Percentiles rank a stretch among this genome's conserved stretches.
These are phyloP conservation scores for Galeopsomyia nigrocyanea DNA, from an alignment of 2,888 invertebrate genomes.

Conservation along the genomic window DNA sequence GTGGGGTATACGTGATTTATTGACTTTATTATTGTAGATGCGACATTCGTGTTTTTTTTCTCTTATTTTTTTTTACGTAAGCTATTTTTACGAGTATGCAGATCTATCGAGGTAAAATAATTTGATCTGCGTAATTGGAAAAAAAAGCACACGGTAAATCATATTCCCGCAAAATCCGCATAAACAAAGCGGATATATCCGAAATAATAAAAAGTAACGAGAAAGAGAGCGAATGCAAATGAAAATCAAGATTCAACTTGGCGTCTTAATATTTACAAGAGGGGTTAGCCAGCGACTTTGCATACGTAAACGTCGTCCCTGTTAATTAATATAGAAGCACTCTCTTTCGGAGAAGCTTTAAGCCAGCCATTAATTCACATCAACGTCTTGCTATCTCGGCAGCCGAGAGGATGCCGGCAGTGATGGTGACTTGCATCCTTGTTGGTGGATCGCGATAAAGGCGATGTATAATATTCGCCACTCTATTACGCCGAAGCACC, in stretches of 20 bases:
- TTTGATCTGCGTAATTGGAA: not conserved
- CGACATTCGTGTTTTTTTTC: no score
- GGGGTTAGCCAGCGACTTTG: constrained; percentile 34
- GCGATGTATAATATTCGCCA: constrained; percentile 25
- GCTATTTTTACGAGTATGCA: no score
- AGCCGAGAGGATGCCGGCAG: constrained; percentile 25
- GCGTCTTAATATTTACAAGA: constrained; percentile 33
- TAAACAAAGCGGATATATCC: constrained; percentile 18
- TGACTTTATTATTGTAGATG: no score
- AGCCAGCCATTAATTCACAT: constrained; percentile 69
- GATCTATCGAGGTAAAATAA: no score
- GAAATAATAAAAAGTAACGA: constrained; percentile 13
- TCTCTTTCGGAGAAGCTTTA: constrained; percentile 48
- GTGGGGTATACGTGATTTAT: no score
- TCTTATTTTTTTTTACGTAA: no score
- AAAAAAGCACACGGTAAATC: no score
- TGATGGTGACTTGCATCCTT: constrained; percentile 67
- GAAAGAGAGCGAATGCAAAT: constrained; percentile 22
- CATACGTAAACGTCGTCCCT: constrained; percentile 26
- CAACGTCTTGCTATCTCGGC: constrained; percentile 66
- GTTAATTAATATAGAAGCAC: constrained; percentile 46
- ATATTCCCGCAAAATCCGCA: no score
- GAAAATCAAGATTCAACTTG: constrained; percentile 25
- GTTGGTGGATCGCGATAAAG: constrained; percentile 62
- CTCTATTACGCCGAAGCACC: no score